Conservation (phyloP, 1,140 invertebrate genomes). For the Drosophila insularis region DNA sequence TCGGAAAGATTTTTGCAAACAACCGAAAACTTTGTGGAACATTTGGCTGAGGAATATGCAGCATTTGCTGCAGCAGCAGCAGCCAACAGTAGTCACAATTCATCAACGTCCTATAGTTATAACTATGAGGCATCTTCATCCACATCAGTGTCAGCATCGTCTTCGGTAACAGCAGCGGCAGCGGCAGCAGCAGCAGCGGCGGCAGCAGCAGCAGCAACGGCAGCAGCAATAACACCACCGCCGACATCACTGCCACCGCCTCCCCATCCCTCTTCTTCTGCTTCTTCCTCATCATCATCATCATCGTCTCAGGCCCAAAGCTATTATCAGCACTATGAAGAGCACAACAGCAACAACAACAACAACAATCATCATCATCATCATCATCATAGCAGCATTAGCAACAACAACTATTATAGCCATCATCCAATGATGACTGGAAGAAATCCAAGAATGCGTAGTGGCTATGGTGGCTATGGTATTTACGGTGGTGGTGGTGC, state of each 20-base stretch:
- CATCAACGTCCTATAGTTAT: not conserved
- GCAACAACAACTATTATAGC: constrained; percentile 23
- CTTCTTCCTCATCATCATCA: constrained; percentile 1
- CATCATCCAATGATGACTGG: constrained; percentile 29
- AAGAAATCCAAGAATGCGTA: constrained; percentile 48
- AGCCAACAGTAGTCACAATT: not conserved
- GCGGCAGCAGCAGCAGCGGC: not conserved
- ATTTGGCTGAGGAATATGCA: constrained; percentile 61
- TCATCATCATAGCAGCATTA: not conserved
- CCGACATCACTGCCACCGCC: not conserved
- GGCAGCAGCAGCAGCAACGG: not conserved
- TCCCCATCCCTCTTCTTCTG: not conserved
- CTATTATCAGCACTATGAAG: constrained; percentile 55
- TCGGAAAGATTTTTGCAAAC: constrained; percentile 84
- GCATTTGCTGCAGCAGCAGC: constrained; percentile 11
- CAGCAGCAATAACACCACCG: not conserved
- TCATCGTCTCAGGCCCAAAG: constrained; percentile 21
- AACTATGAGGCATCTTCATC: not conserved
- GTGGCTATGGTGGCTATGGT: constrained; percentile 25
- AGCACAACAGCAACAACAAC: constrained; percentile 18
- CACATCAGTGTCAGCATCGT: not conserved
- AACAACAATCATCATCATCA: too few relatives aligned
- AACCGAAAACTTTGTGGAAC: constrained; percentile 62
- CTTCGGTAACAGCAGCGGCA: not conserved
- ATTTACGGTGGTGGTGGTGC: constrained; percentile 13